Conservation (phyloP, 2,113 vertebrate genomes). For the Datnioides undecimradiatus region DNA sequence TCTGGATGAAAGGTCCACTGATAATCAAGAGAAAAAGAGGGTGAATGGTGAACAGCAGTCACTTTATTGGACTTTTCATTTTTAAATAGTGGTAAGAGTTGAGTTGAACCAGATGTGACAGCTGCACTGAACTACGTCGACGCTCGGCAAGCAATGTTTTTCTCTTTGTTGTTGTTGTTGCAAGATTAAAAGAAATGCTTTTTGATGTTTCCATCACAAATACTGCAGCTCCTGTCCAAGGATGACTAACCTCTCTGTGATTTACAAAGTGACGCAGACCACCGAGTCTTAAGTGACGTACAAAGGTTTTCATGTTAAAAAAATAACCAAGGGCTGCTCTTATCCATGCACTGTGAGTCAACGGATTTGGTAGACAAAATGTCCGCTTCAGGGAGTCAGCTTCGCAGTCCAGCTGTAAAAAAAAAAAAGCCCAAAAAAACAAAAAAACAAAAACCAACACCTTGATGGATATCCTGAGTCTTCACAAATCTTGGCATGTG, state of each 20-base stretch:
- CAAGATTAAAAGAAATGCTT: constrained; percentile 14
- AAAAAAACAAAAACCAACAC: too few relatives aligned
- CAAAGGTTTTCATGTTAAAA: constrained; percentile 56
- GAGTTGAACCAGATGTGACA: constrained; percentile 50
- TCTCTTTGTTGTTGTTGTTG: too few relatives aligned
- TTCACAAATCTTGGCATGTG: constrained; percentile 62
- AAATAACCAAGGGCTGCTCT: constrained; percentile 33
- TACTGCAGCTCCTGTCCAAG: constrained; percentile 24
- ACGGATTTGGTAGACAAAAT: constrained; percentile 53
- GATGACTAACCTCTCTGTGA: constrained; percentile 23
- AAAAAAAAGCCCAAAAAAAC: too few relatives aligned
- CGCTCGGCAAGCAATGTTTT: constrained; percentile 22
- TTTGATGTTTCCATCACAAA: constrained; percentile 42
- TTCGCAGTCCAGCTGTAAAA: constrained; percentile 62
- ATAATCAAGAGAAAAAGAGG: neutral
- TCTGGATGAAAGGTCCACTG: neutral
- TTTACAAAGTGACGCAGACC: constrained; percentile 42
- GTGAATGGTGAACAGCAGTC: constrained; percentile 71
- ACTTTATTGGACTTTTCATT: constrained; percentile 71
- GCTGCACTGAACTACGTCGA: constrained; percentile 13
- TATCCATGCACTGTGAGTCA: constrained; percentile 59
- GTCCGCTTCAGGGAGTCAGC: constrained; percentile 40
- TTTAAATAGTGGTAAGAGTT: constrained; percentile 57
- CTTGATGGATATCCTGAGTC: constrained; percentile 74
- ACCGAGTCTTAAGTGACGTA: constrained; percentile 35